Percentiles rank a stretch among this genome's conserved stretches.
Conservation (phyloP, 2,888 invertebrate species). For the Atrina japonica region DNA sequence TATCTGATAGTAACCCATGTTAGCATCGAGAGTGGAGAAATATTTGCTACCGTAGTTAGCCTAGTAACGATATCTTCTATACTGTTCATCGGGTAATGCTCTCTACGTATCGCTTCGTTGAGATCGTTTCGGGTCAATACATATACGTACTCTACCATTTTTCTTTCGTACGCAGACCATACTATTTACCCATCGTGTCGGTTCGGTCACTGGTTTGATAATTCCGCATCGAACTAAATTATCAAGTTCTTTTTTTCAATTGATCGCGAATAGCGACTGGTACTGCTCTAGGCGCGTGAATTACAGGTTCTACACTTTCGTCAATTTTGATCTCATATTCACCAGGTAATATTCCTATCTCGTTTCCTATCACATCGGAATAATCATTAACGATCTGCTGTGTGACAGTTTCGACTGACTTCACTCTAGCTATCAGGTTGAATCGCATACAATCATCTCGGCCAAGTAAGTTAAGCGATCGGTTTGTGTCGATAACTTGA, state of each 20-base stretch:
- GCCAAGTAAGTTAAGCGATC: constrained; percentile 29
- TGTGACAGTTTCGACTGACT: constrained; percentile 15
- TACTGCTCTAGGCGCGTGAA: constrained; percentile 40
- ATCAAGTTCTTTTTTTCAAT: constrained; percentile 38
- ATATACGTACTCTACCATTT: constrained; percentile 23
- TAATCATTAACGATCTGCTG: constrained; percentile 10
- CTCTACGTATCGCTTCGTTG: constrained; percentile 39
- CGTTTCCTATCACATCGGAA: constrained; percentile 35
- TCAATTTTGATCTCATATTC: constrained; percentile 43
- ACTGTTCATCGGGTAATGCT: constrained; percentile 42
- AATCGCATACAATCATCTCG: constrained; percentile 35
- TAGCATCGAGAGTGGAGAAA: constrained; percentile 39
- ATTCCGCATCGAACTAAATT: constrained; percentile 22
- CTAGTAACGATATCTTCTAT: constrained; percentile 38
- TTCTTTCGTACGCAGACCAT: constrained; percentile 33
- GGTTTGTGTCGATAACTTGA: constrained; percentile 37
- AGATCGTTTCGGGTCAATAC: constrained; percentile 35
- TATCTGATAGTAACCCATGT: constrained; percentile 30
- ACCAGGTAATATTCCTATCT: constrained; percentile 43
- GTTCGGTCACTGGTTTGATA: constrained; percentile 23
- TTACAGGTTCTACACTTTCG: constrained; percentile 24
- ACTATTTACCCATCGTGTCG: constrained; percentile 39
- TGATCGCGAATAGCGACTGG: constrained; percentile 39
- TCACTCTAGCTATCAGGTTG: constrained; percentile 35
- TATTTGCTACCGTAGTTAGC: constrained; percentile 39